Conservation (phyloP, 2,888 invertebrate species). For the Euplagia quadripunctaria region DNA sequence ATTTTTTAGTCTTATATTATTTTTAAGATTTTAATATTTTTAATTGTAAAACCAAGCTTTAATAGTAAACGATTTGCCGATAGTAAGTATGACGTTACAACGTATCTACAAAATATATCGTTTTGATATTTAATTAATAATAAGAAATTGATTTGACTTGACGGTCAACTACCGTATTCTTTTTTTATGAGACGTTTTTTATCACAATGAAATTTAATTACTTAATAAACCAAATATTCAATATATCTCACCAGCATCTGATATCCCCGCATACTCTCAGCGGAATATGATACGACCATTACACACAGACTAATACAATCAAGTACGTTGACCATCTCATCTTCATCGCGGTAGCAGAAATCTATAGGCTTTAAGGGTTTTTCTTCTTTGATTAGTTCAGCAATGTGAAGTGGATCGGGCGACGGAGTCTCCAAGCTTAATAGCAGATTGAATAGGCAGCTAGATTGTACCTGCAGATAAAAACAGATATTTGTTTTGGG, state of each 20-base stretch:
- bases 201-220: no score
- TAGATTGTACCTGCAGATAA: conserved; percentile 93
- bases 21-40: no score
- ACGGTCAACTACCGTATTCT: no score
- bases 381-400: conserved; percentile 96
- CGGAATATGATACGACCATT: conserved; percentile 99
- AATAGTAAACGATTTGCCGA: no score
- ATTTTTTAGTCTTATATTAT: no score
- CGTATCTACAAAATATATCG: no score
- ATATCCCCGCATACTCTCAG: conserved; percentile 96
- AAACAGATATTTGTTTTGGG: background rate
- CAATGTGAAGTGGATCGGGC: conserved; percentile 97
- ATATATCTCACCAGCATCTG: conserved; percentile 93
- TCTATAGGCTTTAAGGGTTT: conserved; percentile 98
- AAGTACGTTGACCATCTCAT: conserved; percentile 98
- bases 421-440: conserved; percentile 97
- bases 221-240: no score
- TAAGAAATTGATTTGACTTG: no score
- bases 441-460: conserved; percentile 96
- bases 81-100: no score
- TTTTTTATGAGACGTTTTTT: no score
- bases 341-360: conserved; percentile 99
- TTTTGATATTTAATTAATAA: no score
- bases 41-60: no score
- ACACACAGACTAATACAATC: conserved; percentile 99